Conservation (phyloP, 2,797 vertebrate genomes). For the Hydrocynus forskahlii region DNA sequence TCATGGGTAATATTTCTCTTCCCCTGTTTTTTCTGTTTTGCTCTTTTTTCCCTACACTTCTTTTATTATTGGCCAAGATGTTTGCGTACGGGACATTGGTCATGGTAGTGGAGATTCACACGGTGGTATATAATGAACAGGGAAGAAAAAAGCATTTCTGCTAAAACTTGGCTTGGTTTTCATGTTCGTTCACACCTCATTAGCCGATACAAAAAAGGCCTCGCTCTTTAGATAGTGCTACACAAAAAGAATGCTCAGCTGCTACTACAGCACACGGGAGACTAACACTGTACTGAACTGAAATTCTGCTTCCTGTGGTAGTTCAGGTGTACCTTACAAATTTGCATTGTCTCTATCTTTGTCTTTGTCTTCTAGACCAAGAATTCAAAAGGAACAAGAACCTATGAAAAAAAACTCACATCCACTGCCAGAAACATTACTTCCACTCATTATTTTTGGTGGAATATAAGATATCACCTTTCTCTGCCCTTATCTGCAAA, state of each 20-base stretch:
- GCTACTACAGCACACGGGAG: constrained; percentile 19
- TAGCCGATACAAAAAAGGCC: constrained; percentile 46
- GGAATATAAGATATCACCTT: not conserved
- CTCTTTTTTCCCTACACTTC: constrained; percentile 22
- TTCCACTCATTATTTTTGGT: not conserved
- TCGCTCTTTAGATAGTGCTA: constrained; percentile 33
- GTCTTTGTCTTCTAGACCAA: not conserved
- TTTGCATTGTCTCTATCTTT: not conserved
- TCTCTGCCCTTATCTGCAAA: not conserved
- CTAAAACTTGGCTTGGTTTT: constrained; percentile 67
- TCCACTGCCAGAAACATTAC: not conserved
- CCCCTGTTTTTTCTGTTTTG: constrained; percentile 17
- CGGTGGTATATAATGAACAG: constrained; percentile 34
- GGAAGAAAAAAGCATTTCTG: constrained; percentile 54
- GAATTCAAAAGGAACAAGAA: not conserved
- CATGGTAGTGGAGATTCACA: constrained; percentile 60
- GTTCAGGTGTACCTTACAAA: constrained; percentile 9
- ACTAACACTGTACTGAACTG: not conserved
- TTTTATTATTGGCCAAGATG: constrained; percentile 53
- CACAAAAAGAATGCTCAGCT: constrained; percentile 32
- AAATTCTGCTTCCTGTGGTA: not conserved
- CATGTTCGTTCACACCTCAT: constrained; percentile 64
- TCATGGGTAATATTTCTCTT: constrained; percentile 46
- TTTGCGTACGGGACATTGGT: constrained; percentile 57
- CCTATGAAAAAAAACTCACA: no score